A percentile compares a stretch with the other conserved stretches of the same genome.
These are phyloP conservation scores for Myocastor coypus DNA, from an alignment of 2,113 vertebrate species.

Conservation along the genomic window DNA sequence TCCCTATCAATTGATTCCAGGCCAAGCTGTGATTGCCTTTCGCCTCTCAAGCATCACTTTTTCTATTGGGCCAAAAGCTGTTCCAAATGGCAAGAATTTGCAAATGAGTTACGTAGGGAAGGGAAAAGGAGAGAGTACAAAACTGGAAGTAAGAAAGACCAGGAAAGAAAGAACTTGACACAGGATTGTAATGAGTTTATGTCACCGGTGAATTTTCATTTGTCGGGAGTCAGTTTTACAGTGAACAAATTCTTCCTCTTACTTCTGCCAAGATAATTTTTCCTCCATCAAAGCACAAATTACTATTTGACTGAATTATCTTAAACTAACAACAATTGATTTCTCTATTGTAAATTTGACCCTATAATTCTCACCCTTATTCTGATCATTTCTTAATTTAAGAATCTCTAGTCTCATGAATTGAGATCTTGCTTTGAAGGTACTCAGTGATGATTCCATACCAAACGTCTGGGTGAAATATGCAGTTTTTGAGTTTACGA, in stretches of 20 bases:
- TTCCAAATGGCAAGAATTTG: constrained; percentile 73
- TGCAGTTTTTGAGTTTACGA: neutral
- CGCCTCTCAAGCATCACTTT: constrained; percentile 70
- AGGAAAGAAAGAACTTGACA: neutral
- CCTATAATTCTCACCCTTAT: neutral
- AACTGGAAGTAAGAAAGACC: constrained; percentile 30
- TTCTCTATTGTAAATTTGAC: constrained; percentile 3
- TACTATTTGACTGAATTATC: constrained; percentile 4
- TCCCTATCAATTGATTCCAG: constrained; percentile 71
- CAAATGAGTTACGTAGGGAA: constrained; percentile 42
- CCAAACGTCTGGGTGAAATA: neutral
- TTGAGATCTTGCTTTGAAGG: neutral
- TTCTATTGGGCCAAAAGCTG: constrained; percentile 62
- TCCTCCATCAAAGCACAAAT: neutral
- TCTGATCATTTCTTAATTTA: constrained; percentile 29
- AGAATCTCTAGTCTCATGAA: neutral
- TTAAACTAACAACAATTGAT: neutral
- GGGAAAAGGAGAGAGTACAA: neutral
- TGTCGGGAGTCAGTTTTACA: constrained; percentile 48
- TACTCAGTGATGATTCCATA: neutral
- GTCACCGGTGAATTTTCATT: constrained; percentile 49
- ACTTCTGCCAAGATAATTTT: neutral
- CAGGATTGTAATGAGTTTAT: constrained; percentile 55
- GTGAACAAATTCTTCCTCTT: constrained; percentile 60
- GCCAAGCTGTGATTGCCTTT: constrained; percentile 70